Percentiles rank a stretch among this genome's conserved stretches.
These are phyloP conservation scores for Philopedon plagiatum DNA, from an alignment of 2,888 invertebrate species.

Conservation along the genomic window DNA sequence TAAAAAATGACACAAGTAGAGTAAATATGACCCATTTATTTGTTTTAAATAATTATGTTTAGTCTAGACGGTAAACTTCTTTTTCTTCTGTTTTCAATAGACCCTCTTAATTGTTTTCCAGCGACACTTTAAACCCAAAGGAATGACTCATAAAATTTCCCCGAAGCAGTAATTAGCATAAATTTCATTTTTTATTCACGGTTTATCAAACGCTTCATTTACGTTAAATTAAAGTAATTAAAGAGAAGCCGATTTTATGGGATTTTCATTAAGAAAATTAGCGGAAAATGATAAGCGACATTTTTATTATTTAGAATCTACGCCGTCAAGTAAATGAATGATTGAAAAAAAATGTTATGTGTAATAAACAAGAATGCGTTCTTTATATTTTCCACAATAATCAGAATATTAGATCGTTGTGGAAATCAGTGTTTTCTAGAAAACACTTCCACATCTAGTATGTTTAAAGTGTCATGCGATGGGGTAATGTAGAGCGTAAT, in stretches of 20 bases:
- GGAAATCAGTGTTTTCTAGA: no score
- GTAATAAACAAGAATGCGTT: no score
- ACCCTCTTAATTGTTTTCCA: background rate
- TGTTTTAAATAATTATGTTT: background rate
- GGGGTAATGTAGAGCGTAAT: no score
- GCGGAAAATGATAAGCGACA: background rate
- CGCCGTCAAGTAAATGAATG: background rate
- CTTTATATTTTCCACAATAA: no score
- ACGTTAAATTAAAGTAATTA: background rate
- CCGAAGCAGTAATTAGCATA: background rate
- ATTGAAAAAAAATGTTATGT: background rate
- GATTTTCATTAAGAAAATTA: background rate
- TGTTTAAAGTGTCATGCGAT: no score
- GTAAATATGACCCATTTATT: no score
- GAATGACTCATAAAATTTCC: background rate
- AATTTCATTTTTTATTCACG: background rate
- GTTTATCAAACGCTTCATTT: background rate
- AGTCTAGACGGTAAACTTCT: background rate
- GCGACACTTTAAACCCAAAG: background rate
- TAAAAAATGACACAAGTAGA: no score
- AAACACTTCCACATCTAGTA: no score
- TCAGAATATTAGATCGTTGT: no score
- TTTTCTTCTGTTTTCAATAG: no score
- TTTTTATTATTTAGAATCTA: background rate
- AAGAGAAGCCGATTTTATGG: background rate